A percentile compares a stretch with the other conserved stretches of the same genome.
phyloP scores from a whole-genome alignment of 1,140 invertebrate species.

The Leptoteleia sp. region DNA sequence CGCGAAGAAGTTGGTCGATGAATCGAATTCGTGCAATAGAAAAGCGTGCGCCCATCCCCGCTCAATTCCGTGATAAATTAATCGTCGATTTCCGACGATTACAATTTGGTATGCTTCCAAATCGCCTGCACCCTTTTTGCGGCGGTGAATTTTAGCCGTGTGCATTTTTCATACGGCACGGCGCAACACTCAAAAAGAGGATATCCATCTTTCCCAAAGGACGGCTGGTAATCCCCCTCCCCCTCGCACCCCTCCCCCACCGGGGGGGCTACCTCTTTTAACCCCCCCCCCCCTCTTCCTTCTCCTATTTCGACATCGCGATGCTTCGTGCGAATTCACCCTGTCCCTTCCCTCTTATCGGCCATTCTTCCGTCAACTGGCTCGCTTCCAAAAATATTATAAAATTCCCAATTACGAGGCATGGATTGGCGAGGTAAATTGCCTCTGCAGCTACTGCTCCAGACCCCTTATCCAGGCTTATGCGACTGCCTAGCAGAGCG shows the following conservation, averaged over 20 bases:
- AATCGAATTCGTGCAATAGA: constrained; percentile 51
- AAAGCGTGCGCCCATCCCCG: constrained; percentile 35
- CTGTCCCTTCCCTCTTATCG: constrained; percentile 43
- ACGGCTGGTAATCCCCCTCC: constrained; percentile 54
- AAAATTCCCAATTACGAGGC: constrained; percentile 80
- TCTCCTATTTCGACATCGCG: constrained; percentile 35
- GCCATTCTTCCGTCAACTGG: constrained; percentile 71
- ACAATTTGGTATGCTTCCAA: constrained; percentile 80
- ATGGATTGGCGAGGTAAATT: constrained; percentile 79
- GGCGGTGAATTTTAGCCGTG: constrained; percentile 79
- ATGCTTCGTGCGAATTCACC: constrained; percentile 60
- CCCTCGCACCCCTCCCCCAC: neutral
- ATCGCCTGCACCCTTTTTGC: constrained; percentile 78
- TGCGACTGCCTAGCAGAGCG: constrained; percentile 61
- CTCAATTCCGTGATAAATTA: constrained; percentile 78
- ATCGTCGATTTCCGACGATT: constrained; percentile 80
- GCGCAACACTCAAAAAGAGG: constrained; percentile 78
- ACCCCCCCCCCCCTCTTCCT: constrained; percentile 49
- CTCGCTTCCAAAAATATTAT: constrained; percentile 80
- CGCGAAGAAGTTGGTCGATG: constrained; percentile 53
- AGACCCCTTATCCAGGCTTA: constrained; percentile 62
- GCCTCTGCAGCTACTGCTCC: constrained; percentile 72
- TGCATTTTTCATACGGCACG: constrained; percentile 79
- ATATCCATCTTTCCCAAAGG: constrained; percentile 79
- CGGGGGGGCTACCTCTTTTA: constrained; percentile 21